A percentile compares a stretch with the other conserved stretches of the same genome.
Evolutionary conservation across 1,140 invertebrate species (phyloP).

Genomic region (Myzus persicae): DNA sequence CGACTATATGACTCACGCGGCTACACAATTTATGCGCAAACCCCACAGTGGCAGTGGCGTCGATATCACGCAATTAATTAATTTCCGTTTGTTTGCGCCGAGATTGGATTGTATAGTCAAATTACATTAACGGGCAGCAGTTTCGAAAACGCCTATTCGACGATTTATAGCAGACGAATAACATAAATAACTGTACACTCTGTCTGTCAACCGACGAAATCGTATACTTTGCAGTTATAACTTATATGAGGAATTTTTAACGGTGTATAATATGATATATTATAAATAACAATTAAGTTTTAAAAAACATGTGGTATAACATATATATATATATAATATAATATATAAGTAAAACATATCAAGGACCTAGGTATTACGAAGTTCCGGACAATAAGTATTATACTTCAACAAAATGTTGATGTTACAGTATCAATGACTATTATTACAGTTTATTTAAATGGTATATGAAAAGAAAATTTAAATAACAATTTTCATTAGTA

Average conservation of each 20-base stretch:
- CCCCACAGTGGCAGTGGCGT: background rate
- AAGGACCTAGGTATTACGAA: background rate
- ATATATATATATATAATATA: too few species aligned
- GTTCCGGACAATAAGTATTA: background rate
- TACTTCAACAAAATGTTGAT: background rate
- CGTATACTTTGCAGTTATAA: conserved; percentile 3
- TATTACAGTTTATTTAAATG: background rate
- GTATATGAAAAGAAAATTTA: background rate
- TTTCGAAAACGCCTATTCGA: conserved; percentile 30
- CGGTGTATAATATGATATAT: background rate
- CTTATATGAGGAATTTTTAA: background rate
- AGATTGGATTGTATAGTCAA: conserved; percentile 19
- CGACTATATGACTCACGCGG: background rate
- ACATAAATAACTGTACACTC: conserved; percentile 23
- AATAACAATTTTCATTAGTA: background rate
- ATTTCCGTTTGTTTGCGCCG: conserved; percentile 22
- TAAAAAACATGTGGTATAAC: background rate
- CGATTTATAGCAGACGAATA: conserved; percentile 33
- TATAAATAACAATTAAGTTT: background rate
- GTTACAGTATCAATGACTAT: background rate
- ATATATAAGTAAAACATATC: background rate
- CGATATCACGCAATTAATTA: conserved; percentile 36
- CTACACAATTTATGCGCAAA: background rate
- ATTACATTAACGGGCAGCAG: conserved; percentile 26
- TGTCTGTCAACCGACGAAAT: conserved; percentile 1